Evolutionary conservation across 2,113 vertebrate species (phyloP).

Genomic region (Charadrius vociferus): DNA sequence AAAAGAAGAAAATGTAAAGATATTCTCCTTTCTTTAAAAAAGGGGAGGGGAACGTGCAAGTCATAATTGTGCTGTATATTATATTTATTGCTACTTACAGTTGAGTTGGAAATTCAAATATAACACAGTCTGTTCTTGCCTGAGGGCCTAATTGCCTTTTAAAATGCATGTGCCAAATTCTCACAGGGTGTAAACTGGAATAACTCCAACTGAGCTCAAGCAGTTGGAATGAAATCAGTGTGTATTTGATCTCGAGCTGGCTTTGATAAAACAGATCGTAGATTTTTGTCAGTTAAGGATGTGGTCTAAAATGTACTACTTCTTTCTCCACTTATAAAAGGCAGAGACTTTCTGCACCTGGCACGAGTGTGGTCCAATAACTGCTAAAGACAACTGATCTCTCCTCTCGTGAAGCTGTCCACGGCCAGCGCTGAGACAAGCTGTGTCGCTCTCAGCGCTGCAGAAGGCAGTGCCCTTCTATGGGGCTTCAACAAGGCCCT

Average conservation of each 20-base stretch:
- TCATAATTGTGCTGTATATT: neutral
- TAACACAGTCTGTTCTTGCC: constrained; percentile 14
- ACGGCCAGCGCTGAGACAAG: rapidly evolving
- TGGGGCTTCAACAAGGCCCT: neutral
- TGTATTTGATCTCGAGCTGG: constrained; percentile 49
- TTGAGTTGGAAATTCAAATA: constrained; percentile 38
- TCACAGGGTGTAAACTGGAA: constrained; percentile 43
- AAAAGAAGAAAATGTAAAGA: constrained; percentile 10
- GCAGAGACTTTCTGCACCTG: neutral
- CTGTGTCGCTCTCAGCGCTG: neutral
- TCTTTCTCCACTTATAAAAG: neutral
- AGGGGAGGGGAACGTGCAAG: neutral
- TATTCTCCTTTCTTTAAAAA: neutral
- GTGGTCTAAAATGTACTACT: neutral
- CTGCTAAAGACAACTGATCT: neutral
- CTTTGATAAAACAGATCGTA: constrained; percentile 52
- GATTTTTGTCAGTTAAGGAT: constrained; percentile 41
- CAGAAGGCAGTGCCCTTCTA: neutral
- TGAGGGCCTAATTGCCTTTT: constrained; percentile 45
- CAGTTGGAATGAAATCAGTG: constrained; percentile 41
- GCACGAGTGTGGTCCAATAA: neutral
- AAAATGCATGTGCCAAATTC: constrained; percentile 43
- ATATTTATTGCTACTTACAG: constrained; percentile 21
- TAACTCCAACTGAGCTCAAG: constrained; percentile 42
- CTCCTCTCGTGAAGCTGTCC: neutral